Percentiles rank a stretch among this genome's conserved stretches.
These are phyloP conservation scores for Etheostoma perlongum DNA, from an alignment of 2,797 vertebrate species.

Conservation along the genomic window DNA sequence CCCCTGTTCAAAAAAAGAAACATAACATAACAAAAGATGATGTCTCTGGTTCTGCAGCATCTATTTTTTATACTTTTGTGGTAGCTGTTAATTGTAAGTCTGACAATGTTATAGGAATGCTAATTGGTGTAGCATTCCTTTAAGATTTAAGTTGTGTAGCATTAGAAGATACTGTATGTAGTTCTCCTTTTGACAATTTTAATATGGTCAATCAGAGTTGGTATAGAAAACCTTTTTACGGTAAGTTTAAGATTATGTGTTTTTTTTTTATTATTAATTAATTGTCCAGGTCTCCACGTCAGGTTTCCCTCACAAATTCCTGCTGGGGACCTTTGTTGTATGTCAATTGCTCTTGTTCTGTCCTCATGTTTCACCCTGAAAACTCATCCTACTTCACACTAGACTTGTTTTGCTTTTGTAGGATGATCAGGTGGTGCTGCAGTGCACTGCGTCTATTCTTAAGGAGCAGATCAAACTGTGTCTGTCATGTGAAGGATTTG, in stretches of 20 bases:
- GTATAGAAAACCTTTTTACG: background rate
- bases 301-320: background rate
- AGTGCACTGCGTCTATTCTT: constrained; percentile 91
- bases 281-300: no score
- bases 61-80: background rate
- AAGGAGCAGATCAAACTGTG: constrained; percentile 95
- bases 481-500: constrained; percentile 93
- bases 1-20: background rate
- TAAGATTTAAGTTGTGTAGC: background rate
- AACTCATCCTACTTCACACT: background rate
- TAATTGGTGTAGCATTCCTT: background rate
- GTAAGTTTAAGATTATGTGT: background rate
- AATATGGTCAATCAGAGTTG: background rate
- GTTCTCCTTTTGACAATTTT: background rate
- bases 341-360: background rate
- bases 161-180: background rate
- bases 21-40: background rate
- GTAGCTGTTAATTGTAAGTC: background rate
- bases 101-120: background rate
- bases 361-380: background rate
- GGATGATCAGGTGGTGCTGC: constrained; percentile 93
- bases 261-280: background rate
- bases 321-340: background rate
- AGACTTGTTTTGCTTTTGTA: constrained; percentile 55
- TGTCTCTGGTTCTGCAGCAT: background rate